Conservation (phyloP, 2,888 invertebrate species). For the Epinotia brunnichana region DNA sequence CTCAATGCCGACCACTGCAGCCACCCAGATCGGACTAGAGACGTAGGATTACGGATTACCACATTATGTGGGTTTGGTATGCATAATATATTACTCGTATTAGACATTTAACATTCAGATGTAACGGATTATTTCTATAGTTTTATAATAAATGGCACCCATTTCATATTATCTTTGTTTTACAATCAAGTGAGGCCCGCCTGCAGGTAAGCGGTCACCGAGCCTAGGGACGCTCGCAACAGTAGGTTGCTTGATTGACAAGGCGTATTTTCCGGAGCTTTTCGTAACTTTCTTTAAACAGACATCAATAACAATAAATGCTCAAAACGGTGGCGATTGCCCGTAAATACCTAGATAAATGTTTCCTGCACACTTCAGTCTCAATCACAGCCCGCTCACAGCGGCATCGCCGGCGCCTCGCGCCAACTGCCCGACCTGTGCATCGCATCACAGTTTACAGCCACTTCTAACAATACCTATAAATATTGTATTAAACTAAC, state of each 20-base stretch:
- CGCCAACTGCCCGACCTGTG: neutral
- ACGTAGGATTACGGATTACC: constrained; percentile 19
- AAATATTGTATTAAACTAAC: neutral
- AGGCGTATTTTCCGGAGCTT: neutral
- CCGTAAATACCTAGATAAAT: neutral
- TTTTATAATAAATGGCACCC: constrained; percentile 12
- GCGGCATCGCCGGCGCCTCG: neutral
- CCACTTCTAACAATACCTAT: constrained; percentile 4
- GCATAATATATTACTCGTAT: constrained; percentile 10
- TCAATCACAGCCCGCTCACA: neutral
- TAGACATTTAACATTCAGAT: neutral
- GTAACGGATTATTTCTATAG: neutral
- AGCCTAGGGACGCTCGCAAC: neutral
- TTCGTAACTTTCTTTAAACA: neutral
- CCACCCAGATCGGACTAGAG: neutral
- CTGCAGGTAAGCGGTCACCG: neutral
- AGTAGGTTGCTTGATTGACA: no score
- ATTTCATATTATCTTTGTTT: neutral
- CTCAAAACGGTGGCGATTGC: neutral
- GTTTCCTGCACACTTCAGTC: neutral
- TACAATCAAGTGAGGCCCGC: no score
- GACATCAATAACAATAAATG: neutral
- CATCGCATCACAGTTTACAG: neutral
- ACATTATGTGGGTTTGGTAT: constrained; percentile 31
- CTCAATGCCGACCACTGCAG: constrained; percentile 20